These are phyloP conservation scores for Crotalus tigris DNA, from an alignment of 2,113 vertebrate genomes.

Conservation along the genomic window DNA sequence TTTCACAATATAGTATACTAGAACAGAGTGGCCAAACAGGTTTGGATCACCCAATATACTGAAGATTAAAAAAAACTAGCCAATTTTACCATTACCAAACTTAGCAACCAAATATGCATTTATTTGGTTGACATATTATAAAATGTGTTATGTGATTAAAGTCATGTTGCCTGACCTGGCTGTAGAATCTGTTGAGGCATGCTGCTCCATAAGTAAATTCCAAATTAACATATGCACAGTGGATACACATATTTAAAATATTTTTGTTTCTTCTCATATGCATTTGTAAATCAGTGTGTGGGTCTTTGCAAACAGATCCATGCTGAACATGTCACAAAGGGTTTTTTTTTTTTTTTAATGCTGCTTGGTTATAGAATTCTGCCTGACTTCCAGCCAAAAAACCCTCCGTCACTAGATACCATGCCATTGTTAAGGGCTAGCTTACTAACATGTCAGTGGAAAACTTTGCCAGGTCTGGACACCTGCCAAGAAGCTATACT, in stretches of 20 bases:
- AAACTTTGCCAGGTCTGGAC: slow-evolving; percentile 4
- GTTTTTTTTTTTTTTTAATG: neutral
- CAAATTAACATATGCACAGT: neutral
- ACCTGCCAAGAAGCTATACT: neutral
- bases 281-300: neutral
- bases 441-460: neutral
- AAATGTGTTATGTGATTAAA: neutral
- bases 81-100: neutral
- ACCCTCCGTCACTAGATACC: neutral
- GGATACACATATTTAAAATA: no score
- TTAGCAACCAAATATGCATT: neutral
- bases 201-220: neutral
- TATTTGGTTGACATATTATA: neutral
- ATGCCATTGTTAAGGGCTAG: neutral
- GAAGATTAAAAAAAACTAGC: neutral
- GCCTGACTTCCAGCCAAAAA: slow-evolving; percentile 6
- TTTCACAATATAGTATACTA: neutral
- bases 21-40: neutral
- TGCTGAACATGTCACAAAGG: neutral
- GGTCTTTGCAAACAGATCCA: neutral
- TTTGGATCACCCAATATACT: neutral
- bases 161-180: neutral
- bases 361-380: neutral
- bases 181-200: neutral
- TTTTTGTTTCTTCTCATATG: no score